Conservation (phyloP, 1,140 invertebrate species). For the Listronotus bonariensis region DNA sequence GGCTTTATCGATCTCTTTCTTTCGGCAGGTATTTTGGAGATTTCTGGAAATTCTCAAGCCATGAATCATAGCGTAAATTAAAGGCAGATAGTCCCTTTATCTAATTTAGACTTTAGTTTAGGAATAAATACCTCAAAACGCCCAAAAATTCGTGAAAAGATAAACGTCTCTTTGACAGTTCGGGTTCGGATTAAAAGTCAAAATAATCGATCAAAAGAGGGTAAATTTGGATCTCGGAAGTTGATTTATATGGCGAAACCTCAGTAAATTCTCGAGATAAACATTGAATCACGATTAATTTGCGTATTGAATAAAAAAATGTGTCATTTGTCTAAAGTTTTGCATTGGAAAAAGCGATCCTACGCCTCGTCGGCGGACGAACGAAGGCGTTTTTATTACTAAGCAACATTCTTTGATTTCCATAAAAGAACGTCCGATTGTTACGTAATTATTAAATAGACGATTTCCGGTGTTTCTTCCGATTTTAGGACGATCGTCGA, state of each 20-base stretch:
- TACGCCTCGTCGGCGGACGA: constrained; percentile 1
- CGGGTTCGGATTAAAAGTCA: constrained; percentile 8
- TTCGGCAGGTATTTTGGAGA: neutral
- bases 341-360: constrained; percentile 1
- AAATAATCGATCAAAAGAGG: constrained; percentile 28
- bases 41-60: neutral
- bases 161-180: constrained; percentile 9
- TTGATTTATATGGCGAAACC: constrained; percentile 8
- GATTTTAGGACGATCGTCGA: constrained; percentile 8
- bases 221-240: neutral
- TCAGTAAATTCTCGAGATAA: neutral
- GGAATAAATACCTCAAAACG: too few species aligned
- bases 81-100: neutral
- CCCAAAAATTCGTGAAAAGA: neutral
- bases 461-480: constrained; percentile 10
- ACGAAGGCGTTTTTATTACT: constrained; percentile 21
- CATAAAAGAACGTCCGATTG: constrained; percentile 7
- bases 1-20: constrained; percentile 23
- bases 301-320: neutral
- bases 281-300: neutral
- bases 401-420: constrained; percentile 10
- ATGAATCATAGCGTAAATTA: constrained; percentile 11
- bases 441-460: constrained; percentile 6
- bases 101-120: too few species aligned
- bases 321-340: neutral